Evolutionary conservation across 2,888 invertebrate species (phyloP).

Genomic region (Nemapogon koenigi): DNA sequence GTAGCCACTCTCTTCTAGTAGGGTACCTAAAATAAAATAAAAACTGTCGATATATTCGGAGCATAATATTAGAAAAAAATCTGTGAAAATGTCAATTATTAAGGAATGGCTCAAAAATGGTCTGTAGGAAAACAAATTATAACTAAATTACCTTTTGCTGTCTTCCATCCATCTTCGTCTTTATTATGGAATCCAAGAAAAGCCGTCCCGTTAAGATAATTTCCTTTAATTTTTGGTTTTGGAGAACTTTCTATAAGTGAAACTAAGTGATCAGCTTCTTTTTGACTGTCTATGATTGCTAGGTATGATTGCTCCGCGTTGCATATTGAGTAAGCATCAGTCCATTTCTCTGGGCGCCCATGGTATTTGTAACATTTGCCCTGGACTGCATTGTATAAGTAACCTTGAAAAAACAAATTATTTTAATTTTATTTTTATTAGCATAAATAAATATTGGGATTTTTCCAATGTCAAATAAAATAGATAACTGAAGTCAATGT

Average conservation of each 20-base stretch:
- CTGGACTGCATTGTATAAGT: conserved; percentile 24
- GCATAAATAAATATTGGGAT: too few relatives aligned
- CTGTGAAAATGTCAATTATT: too few relatives aligned
- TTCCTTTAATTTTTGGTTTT: conserved; percentile 25
- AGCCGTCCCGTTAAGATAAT: too few relatives aligned
- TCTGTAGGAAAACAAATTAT: too few relatives aligned
- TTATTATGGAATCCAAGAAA: conserved; percentile 20
- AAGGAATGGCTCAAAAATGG: too few relatives aligned
- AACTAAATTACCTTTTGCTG: conserved; percentile 25
- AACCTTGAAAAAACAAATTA: conserved; percentile 33
- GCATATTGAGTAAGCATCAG: conserved; percentile 33
- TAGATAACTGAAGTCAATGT: too few relatives aligned
- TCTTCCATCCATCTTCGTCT: conserved; percentile 25
- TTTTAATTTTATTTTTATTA: too few relatives aligned
- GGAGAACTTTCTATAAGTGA: conserved; percentile 25
- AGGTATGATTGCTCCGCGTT: conserved; percentile 34
- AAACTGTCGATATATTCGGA: too few relatives aligned
- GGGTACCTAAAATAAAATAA: too few relatives aligned
- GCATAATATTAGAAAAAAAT: too few relatives aligned
- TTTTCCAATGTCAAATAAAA: too few relatives aligned
- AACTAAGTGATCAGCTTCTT: conserved; percentile 27
- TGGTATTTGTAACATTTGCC: conserved; percentile 45
- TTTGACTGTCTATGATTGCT: conserved; percentile 32
- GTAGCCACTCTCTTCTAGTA: conserved; percentile 18
- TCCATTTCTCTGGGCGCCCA: conserved; percentile 32